Percentiles rank a stretch among this genome's conserved stretches.
Conservation (phyloP, 2,797 vertebrate genomes). For the Sebastes cheni region DNA sequence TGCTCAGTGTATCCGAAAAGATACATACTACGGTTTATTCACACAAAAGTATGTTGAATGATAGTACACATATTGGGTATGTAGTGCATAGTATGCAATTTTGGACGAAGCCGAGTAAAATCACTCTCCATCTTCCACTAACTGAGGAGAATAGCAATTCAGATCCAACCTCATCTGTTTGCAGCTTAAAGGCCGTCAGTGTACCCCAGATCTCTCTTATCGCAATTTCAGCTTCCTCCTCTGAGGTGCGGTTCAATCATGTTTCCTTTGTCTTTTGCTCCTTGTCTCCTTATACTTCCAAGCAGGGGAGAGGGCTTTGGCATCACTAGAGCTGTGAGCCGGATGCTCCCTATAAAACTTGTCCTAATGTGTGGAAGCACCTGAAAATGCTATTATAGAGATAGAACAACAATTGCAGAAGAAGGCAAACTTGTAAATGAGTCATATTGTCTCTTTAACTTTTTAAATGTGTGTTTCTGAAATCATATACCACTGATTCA, state of each 20-base stretch:
- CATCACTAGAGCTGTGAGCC: neutral
- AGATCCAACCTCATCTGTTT: slow-evolving; percentile 20
- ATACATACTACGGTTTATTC: no score
- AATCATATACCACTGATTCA: neutral
- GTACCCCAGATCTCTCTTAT: slow-evolving; percentile 34
- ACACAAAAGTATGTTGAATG: no score
- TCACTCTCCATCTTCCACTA: slow-evolving; percentile 1
- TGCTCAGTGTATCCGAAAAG: no score
- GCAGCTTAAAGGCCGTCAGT: slow-evolving; percentile 18
- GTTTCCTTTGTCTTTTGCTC: slow-evolving; percentile 2
- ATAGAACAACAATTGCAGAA: slow-evolving; percentile 14
- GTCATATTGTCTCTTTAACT: neutral
- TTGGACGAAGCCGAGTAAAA: neutral
- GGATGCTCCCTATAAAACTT: slow-evolving; percentile 38
- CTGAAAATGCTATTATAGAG: slow-evolving; percentile 37
- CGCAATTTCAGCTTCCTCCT: slow-evolving; percentile 29
- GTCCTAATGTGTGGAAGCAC: slow-evolving; percentile 37
- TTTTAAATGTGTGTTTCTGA: neutral
- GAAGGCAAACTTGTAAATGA: neutral
- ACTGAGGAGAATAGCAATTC: slow-evolving; percentile 8
- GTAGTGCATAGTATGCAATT: no score
- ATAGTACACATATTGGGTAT: no score
- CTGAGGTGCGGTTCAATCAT: slow-evolving; percentile 10
- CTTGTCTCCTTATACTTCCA: slow-evolving; percentile 22
- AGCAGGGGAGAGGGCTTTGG: slow-evolving; percentile 17